A percentile compares a stretch with the other conserved stretches of the same genome.
Evolutionary conservation across 2,888 invertebrate genomes (phyloP).

Genomic region (Yponomeuta sedellus): DNA sequence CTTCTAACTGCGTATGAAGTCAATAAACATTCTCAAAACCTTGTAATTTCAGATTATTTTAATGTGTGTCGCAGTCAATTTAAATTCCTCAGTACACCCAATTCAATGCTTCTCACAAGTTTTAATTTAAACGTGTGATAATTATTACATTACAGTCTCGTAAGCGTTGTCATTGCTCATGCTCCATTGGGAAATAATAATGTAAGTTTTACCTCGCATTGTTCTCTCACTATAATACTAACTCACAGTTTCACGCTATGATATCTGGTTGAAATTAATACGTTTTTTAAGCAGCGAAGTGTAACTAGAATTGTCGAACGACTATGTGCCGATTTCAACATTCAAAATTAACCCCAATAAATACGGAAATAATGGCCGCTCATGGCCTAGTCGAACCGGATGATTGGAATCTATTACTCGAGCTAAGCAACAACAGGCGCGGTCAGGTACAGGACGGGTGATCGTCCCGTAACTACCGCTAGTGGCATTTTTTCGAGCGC

Average conservation of each 20-base stretch:
- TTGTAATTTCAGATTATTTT: background rate
- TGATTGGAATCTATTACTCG: no score
- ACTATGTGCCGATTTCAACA: background rate
- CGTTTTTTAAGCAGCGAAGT: background rate
- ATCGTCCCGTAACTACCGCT: no score
- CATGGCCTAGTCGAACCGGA: no score
- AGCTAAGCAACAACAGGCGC: no score
- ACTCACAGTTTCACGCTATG: background rate
- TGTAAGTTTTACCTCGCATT: background rate
- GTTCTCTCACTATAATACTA: background rate
- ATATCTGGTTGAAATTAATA: background rate
- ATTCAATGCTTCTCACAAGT: background rate
- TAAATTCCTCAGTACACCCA: background rate
- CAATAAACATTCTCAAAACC: no score
- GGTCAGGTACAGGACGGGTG: no score
- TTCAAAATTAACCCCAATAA: no score
- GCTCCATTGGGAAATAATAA: background rate
- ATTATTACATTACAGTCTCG: background rate
- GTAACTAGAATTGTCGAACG: background rate
- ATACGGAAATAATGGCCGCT: no score
- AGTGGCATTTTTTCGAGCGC: no score
- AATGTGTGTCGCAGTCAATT: background rate
- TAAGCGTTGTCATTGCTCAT: background rate
- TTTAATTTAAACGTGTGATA: background rate
- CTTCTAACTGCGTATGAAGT: no score